Percentiles rank a stretch among this genome's conserved stretches.
These are phyloP conservation scores for Lacerta agilis DNA, from an alignment of 2,797 vertebrate genomes.

Conservation along the genomic window DNA sequence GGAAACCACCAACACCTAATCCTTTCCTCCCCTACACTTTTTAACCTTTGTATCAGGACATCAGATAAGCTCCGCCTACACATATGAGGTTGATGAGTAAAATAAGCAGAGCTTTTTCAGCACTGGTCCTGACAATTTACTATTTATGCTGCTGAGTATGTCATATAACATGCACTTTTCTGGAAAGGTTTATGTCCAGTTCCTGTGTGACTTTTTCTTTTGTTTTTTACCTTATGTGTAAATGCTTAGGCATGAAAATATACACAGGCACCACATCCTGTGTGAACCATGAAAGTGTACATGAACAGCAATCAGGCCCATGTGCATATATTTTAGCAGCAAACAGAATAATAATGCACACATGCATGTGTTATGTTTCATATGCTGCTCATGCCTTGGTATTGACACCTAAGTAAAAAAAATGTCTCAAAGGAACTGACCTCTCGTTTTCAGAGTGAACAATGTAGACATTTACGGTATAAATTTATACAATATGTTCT, in stretches of 20 bases:
- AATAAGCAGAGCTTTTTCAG: background rate
- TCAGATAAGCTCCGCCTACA: background rate
- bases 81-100: background rate
- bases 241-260: background rate
- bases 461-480: background rate
- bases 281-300: background rate
- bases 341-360: background rate
- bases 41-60: background rate
- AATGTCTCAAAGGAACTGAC: background rate
- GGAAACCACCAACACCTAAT: too few relatives aligned
- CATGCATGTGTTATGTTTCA: background rate
- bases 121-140: background rate
- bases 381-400: background rate
- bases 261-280: background rate
- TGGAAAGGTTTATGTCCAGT: background rate
- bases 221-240: background rate
- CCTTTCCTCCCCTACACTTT: too few relatives aligned
- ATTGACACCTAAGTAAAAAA: background rate
- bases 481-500: background rate
- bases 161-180: background rate
- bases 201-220: background rate
- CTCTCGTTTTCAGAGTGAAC: background rate
- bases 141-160: background rate
- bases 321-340: background rate
- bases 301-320: background rate